Base-by-base conservation (phyloP, 1,140 invertebrate genomes). In the Thaumatotibia leucotreta region DNA sequence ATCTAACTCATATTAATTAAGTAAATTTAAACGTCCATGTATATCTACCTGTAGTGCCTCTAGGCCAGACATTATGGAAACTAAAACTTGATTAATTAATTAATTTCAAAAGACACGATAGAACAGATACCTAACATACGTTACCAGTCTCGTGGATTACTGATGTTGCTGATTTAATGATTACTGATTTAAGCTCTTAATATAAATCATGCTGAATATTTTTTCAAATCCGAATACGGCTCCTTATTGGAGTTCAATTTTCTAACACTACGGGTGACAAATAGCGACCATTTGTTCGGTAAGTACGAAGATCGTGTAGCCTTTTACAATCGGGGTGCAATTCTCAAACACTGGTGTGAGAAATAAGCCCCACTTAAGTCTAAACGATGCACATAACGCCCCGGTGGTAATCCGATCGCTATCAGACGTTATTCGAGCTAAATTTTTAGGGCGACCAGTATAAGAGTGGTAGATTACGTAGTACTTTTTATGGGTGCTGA, bases 301-400 rank as follows among this genome's bases (percentile, higher is more conserved):
- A 45, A 45, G 39, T 45, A 20, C 39, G 9, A 45, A 45, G 39
- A 45, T 45, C 39, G 39, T 45, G 39, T 45, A 58, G 24, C 23
- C 3, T 27, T 27, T 58, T 31, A 23, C 24, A 27, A 58, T 14
- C 11, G 52, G 4, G 50, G 52, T 27, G 52, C 52, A 31, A 27
- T 58, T 58, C 52, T 20, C 52, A 58, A 27, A 27, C 52, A 29
- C 24, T 27, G 23, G 52, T 4, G 39, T 49, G 39, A 17, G 23
- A 58, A 58, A 58, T 31, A 27, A 58, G 52, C 52, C n/a, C 24
- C 52, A 29, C 52, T 58, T 27, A 5, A 58, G 24, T 29, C 52
- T 58, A 58, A 58, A 58, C 24, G 52, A 27, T 58, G 52, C 24
- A 58, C 52, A 29, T 58, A 58, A 58, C 4, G 23, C 24, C 52